Evolutionary conservation across 2,113 vertebrate genomes (phyloP).

Genomic region (Nymphicus hollandicus): DNA sequence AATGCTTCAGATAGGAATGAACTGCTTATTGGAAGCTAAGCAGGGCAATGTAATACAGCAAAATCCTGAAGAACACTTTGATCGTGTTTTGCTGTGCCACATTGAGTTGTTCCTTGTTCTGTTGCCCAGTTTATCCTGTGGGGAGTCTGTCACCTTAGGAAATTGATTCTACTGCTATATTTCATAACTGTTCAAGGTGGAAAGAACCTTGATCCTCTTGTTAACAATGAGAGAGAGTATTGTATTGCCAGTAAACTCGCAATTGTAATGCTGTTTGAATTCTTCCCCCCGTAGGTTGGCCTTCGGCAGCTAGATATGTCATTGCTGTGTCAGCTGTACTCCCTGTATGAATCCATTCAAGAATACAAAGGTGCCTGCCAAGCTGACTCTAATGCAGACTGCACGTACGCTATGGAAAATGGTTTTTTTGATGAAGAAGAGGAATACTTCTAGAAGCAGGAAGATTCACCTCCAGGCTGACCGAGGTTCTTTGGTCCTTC

Average conservation of each 20-base stretch:
- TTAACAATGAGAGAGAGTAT: neutral
- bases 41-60: neutral
- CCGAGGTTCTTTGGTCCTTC: slow-evolving; percentile 12
- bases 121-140: neutral
- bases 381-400: slow-evolving; percentile 84
- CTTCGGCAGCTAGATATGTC: slow-evolving; percentile 99
- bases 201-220: neutral
- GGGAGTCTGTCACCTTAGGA: neutral
- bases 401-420: slow-evolving; percentile 85
- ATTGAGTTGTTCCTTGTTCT: neutral
- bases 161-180: neutral
- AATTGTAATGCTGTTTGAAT: neutral
- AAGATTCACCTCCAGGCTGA: neutral
- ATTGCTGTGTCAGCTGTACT: slow-evolving; percentile 95
- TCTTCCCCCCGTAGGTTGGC: slow-evolving; percentile 81
- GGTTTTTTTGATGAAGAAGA: slow-evolving; percentile 96
- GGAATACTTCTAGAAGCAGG: slow-evolving; percentile 83
- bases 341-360: slow-evolving; percentile 96
- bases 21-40: neutral
- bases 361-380: slow-evolving; percentile 98
- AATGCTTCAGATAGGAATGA: neutral
- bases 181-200: neutral
- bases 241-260: neutral
- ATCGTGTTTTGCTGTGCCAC: neutral
- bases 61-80: neutral